Evolutionary conservation across 2,113 vertebrate species (phyloP), one percentile per base, ranked within the genome.

Genomic region (Jaculus jaculus): DNA sequence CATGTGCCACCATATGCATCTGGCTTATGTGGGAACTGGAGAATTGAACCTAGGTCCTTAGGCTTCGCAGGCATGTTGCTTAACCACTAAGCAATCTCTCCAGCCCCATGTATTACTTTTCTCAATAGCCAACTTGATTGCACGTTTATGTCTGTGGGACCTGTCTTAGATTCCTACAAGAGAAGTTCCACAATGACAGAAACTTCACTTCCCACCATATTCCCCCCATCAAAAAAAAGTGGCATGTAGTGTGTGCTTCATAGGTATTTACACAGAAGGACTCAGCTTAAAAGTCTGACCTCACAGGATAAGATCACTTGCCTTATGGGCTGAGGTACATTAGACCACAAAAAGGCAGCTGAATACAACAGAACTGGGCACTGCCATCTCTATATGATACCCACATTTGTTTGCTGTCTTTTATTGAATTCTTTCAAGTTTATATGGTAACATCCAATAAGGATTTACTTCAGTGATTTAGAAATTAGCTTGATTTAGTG

Each of bases 401-500:
- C 42, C 15, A 65, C 51, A 80, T 89, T 89, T 72, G 75, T 77
- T 96, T 94, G 88, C 75, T 96, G 2, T 4, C 39, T 24, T 96
- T 96, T 94, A 66, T 87, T 92, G 47, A 91, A 26, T 90, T 92
- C 32, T 96, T 90, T 91, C 71, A 90, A 86, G 58, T 91, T 60
- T 42, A 84, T 66, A 10, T 73, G 83, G 68, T 95, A 96, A 77
- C 32, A 86, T 28, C 37, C 5, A 13, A 69, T 10, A 80, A 47
- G 65, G 7, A 7, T 91, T 94, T 95, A 93, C 42, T 88, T 79
- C 93, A 95, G 17, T 24, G 28, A 75, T 90, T 96, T 90, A 80
- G 77, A 95, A 96, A 85, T 90, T 90, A 93, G 51, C 26, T 83
- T 95, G 82, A 96, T 82, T 95, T 96, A 74, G 28, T 92, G 65